Base-by-base conservation (phyloP, 2,797 vertebrate genomes). In the Remorina albescens region DNA sequence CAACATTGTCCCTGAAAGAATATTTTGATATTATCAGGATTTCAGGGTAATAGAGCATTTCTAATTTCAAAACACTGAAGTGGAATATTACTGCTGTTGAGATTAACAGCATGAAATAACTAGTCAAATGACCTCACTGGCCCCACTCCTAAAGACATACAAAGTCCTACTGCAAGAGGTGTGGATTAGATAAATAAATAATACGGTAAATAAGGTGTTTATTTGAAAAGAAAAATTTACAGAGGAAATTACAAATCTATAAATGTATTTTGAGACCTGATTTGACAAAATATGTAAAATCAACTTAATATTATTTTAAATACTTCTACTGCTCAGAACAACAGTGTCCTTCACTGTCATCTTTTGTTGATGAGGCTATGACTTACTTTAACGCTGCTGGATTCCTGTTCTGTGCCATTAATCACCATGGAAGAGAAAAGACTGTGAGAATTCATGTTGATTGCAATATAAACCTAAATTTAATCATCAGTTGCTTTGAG, bases 381-480 rank as follows among this genome's bases (percentile, higher is more conserved):
- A 56, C 30, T 77, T 21, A 37, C 36, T 60, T 32, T 28, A 46
- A 60, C 25, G 8, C 57, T 16, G 47, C 56, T 62, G 37, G 42
- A 19, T 57, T 72, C 44, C 63, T 32, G 47, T 46, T 76, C 65
- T 66, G 54, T 56, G 74, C 54, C 46, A 74, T 59, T 77, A 72
- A 78, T 70, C 46, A 60, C 60, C 9, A 1, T 12, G n/a, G 61
- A 42, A 50, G 12, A 36, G 56, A 71, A 60, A 74, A n/a, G 70
- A 53, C 30, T 21, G 36, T n/a, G 51, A 78, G 62, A 80, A 67
- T 4, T n/a, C 49, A 60, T 65, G 44, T 37, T 77, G 57, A 81
- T 85, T 81, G 73, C 68, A 66, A 80, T 80, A 60, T 74, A 26
- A 73, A 63, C n/a, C 36, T 70, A 63, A 80, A 82, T 74, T 61